These are phyloP conservation scores for Acrobasis suavella DNA, from an alignment of 2,888 invertebrate species.

Conservation along the genomic window DNA sequence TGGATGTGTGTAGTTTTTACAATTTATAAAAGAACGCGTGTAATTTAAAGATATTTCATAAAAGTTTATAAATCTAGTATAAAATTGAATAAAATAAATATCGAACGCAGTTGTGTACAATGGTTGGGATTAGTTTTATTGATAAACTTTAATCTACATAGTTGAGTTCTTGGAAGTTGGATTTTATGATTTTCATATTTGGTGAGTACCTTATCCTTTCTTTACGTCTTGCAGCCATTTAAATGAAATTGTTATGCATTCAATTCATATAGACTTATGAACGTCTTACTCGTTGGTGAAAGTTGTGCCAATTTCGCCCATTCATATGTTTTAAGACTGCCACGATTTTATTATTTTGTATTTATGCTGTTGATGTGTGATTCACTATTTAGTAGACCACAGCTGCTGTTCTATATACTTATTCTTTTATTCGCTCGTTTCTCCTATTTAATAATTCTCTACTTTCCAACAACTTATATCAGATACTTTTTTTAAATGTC, in stretches of 20 bases:
- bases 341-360: background rate
- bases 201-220: constrained; percentile 64
- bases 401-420: too few species aligned
- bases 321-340: background rate
- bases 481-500: too few species aligned
- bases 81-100: constrained; percentile 19
- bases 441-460: too few species aligned
- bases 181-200: constrained; percentile 65
- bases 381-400: too few species aligned
- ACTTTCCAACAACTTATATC: too few species aligned
- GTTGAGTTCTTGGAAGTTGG: constrained; percentile 72
- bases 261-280: too few species aligned
- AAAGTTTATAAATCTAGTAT: constrained; percentile 28
- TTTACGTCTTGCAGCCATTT: constrained; percentile 28
- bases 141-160: constrained; percentile 39
- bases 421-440: too few species aligned
- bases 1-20: constrained; percentile 11
- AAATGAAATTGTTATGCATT: too few species aligned
- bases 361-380: background rate
- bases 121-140: constrained; percentile 51
- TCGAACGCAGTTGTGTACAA: constrained; percentile 52
- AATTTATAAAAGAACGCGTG: constrained; percentile 6
- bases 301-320: constrained; percentile 7
- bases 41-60: constrained; percentile 21
- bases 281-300: background rate